Conservation (phyloP, 2,113 vertebrate species). For the Erythrocercus mccallii region DNA sequence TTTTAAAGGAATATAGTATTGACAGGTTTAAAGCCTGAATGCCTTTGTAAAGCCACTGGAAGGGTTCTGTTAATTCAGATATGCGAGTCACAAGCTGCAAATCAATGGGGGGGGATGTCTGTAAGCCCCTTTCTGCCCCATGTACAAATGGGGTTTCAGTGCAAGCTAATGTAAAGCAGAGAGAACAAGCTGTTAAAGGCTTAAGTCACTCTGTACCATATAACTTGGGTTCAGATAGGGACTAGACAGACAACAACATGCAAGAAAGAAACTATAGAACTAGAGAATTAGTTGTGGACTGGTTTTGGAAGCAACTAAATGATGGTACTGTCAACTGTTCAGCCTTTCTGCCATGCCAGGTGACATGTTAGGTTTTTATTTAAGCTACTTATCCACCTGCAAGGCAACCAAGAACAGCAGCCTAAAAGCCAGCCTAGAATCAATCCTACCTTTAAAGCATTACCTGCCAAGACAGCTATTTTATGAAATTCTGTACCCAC, state of each 20-base stretch:
- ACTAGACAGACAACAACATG: neutral
- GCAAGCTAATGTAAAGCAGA: neutral
- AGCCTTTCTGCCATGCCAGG: neutral
- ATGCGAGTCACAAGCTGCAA: neutral
- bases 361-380: neutral
- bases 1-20: neutral
- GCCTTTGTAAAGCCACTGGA: neutral
- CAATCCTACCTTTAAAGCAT: neutral
- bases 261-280: neutral
- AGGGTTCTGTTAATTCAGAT: neutral
- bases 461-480: neutral
- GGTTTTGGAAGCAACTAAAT: neutral
- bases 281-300: neutral
- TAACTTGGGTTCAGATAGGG: neutral
- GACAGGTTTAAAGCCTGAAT: neutral
- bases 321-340: neutral
- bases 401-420: neutral
- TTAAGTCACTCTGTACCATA: neutral
- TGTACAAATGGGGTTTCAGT: neutral
- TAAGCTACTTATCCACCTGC: neutral
- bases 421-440: neutral
- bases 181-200: neutral
- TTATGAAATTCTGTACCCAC: neutral
- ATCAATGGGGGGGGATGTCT: accelerated
- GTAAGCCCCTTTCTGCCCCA: neutral